Base-by-base conservation (phyloP, 2,888 invertebrate genomes). In the Argyra leucocephala region DNA sequence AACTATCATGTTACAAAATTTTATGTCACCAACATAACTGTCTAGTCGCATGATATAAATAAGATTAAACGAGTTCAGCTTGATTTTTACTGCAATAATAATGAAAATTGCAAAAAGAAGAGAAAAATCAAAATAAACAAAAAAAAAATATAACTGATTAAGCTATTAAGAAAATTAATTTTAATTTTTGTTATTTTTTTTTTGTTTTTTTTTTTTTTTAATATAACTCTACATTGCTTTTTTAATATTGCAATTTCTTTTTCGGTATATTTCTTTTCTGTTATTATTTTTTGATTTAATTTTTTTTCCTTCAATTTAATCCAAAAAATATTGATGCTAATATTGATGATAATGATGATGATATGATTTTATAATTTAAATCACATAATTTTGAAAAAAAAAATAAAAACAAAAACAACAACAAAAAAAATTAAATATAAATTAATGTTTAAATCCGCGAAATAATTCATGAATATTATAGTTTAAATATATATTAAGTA, bases 351-450 rank as follows among this genome's bases (percentile, higher is more conserved):
- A 18, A 48, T 48, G 15, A 48, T 48, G 48, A 48, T 48, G 48
- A 48, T 48, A 48, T 48, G 48, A 48, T 48, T 48, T 48, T 48
- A 15, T 48, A 48, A 48, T 48, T 48, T 48, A 48, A 48, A 48
- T 48, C 18, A 48, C 2, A 48, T 48, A 15, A n/a, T 48, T 48
- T 48, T 9, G 3, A 15, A 37, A 37, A 37, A 37, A 15, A 31
- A 31, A 31, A 31, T 31, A 31, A 31, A 31, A 31, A 31, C 10
- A 31, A 31, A 31, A 10, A 7, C 6, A 10, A 10, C 10, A 31
- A 5, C 31, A 31, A n/a, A n/a, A 26, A 26, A 26, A 26, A 26
- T 31, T 48, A 48, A 48, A 48, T 10, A 37, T 5, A 48, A 5
- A 18, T 15, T 48, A 48, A 18, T 48, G 12, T 48, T 48, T 48